Conservation (phyloP, 1,140 invertebrate species). For the Anastrepha ludens region DNA sequence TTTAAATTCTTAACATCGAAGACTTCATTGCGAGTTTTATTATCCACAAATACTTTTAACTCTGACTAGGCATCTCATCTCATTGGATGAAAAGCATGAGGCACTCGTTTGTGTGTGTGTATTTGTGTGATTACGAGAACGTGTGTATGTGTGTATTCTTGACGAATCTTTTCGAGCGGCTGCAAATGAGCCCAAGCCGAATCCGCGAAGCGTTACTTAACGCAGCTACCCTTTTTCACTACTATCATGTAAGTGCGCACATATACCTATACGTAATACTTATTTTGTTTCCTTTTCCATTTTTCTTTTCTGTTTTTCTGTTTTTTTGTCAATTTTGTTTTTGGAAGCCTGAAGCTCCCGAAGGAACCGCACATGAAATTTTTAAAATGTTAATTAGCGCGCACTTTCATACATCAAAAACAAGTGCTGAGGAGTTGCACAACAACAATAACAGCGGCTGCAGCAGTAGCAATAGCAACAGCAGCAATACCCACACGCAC, state of each 20-base stretch:
- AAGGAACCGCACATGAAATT: conserved; percentile 57
- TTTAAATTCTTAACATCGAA: no score
- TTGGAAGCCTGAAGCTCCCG: conserved; percentile 37
- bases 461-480: neutral
- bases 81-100: no score
- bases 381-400: conserved; percentile 59
- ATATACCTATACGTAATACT: neutral
- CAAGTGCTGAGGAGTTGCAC: conserved; percentile 9
- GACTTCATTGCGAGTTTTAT: no score
- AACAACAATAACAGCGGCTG: neutral
- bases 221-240: neutral
- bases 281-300: neutral
- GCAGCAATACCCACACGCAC: neutral
- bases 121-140: no score
- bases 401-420: conserved; percentile 57
- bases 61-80: no score
- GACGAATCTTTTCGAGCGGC: neutral
- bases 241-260: neutral
- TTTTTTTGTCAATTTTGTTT: conserved; percentile 41
- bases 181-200: neutral
- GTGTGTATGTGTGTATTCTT: neutral
- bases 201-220: neutral
- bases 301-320: neutral
- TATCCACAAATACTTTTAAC: no score
- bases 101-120: no score